These are phyloP conservation scores for Halyomorpha halys DNA, from an alignment of 1,140 invertebrate species.

Conservation along the genomic window DNA sequence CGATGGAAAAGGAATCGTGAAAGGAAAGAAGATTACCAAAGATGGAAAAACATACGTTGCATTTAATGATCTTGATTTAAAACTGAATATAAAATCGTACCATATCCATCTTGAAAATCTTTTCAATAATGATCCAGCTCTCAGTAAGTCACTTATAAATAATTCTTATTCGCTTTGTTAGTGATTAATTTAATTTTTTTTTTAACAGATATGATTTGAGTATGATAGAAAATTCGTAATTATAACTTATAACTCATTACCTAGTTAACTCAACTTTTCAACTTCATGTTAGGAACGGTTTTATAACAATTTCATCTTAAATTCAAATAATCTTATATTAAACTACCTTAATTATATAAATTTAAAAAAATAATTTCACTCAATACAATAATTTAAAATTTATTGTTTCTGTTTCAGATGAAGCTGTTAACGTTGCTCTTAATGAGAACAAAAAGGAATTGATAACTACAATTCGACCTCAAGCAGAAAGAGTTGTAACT, in stretches of 20 bases:
- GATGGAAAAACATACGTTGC: slow-evolving; percentile 44
- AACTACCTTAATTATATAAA: too few relatives aligned
- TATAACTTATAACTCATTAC: too few relatives aligned
- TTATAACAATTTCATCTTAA: too few relatives aligned
- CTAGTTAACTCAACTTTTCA: too few relatives aligned
- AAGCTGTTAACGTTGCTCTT: slow-evolving; percentile 30
- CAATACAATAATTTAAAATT: background rate
- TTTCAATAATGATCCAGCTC: slow-evolving; percentile 32
- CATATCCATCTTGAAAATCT: slow-evolving; percentile 30
- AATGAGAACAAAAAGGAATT: slow-evolving; percentile 32
- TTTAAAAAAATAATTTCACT: too few relatives aligned
- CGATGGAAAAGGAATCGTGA: slow-evolving; percentile 46
- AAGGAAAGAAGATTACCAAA: slow-evolving; percentile 42
- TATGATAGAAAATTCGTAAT: too few relatives aligned
- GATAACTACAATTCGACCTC: slow-evolving; percentile 28
- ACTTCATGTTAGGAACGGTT: too few relatives aligned
- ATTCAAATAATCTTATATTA: too few relatives aligned
- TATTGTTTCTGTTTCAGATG: slow-evolving; percentile 28
- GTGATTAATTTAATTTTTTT: too few relatives aligned
- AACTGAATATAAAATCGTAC: slow-evolving; percentile 43
- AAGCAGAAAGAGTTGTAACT: slow-evolving; percentile 27
- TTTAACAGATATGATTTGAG: too few relatives aligned
- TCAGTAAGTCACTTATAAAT: slow-evolving; percentile 23
- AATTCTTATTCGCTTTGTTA: too few relatives aligned
- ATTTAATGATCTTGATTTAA: slow-evolving; percentile 42